phyloP scores from a whole-genome alignment of 2,888 invertebrate genomes.

The Phytoseiulus persimilis region DNA sequence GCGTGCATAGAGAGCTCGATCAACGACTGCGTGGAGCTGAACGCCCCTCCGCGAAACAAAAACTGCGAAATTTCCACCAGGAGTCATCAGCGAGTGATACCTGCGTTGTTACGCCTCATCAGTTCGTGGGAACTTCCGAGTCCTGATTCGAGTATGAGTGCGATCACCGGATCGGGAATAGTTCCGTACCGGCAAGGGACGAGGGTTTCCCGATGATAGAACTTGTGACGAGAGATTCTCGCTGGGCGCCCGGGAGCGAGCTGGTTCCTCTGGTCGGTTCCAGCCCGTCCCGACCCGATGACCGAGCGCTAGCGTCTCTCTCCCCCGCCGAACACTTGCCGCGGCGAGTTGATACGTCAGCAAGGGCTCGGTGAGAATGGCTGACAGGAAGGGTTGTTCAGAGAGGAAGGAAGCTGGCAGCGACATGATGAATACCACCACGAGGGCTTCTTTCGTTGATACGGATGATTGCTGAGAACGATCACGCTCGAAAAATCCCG shows the following conservation, averaged over 20 bases:
- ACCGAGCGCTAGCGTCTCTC: too few species aligned
- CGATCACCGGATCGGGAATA: neutral
- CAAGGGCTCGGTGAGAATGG: neutral
- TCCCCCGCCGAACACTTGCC: neutral
- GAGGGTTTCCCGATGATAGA: neutral
- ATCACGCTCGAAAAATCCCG: neutral
- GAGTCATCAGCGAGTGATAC: neutral
- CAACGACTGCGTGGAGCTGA: neutral
- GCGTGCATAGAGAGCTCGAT: neutral
- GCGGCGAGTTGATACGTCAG: neutral
- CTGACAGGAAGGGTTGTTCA: neutral
- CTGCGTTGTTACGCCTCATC: neutral
- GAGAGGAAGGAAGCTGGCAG: neutral
- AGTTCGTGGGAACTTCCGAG: neutral
- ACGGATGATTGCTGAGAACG: neutral
- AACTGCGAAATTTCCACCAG: neutral
- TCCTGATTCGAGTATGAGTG: neutral
- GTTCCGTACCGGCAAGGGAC: neutral
- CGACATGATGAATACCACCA: neutral
- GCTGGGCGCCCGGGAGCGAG: neutral
- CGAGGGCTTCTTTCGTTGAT: neutral
- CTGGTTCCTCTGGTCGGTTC: neutral
- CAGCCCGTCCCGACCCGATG: too few species aligned
- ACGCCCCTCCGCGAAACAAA: neutral
- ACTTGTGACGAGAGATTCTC: neutral